Evolutionary conservation across 2,797 vertebrate genomes (phyloP).

Genomic region (Gila robusta): DNA sequence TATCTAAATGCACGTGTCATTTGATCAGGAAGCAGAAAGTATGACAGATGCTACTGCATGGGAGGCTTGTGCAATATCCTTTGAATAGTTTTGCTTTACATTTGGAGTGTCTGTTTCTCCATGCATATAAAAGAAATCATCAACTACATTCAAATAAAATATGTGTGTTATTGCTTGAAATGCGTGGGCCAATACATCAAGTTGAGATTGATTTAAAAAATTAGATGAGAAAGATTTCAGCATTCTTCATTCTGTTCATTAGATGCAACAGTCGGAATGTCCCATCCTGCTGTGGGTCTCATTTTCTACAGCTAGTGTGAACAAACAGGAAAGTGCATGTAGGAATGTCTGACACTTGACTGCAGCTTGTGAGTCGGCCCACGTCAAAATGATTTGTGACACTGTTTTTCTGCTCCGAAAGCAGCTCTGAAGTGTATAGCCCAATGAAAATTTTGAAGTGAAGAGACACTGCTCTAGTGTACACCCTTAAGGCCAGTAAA

Average conservation of each 20-base stretch:
- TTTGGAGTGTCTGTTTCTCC: not conserved
- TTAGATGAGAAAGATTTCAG: not conserved
- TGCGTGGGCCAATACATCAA: not conserved
- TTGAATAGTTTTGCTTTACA: slow-evolving; percentile 7
- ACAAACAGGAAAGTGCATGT: slow-evolving; percentile 49
- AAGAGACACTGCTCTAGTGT: not conserved
- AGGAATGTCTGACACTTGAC: slow-evolving; percentile 54
- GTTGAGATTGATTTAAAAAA: not conserved
- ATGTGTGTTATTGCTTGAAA: not conserved
- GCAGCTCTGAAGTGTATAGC: not conserved
- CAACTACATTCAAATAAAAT: not conserved
- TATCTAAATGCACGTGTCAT: slow-evolving; percentile 38
- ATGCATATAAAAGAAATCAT: not conserved
- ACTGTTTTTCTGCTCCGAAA: slow-evolving; percentile 24
- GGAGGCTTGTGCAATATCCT: not conserved
- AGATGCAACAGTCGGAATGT: slow-evolving; percentile 60
- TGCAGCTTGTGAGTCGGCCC: slow-evolving; percentile 50
- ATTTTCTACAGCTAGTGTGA: slow-evolving; percentile 55
- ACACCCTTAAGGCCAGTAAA: not conserved
- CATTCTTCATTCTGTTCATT: slow-evolving; percentile 56
- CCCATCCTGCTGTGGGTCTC: slow-evolving; percentile 35
- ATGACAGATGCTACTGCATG: slow-evolving; percentile 21
- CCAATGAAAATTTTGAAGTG: not conserved
- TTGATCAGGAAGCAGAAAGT: slow-evolving; percentile 39
- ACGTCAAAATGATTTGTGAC: slow-evolving; percentile 50